phyloP scores from a whole-genome alignment of 2,113 vertebrate species.

The Gavia stellata region DNA sequence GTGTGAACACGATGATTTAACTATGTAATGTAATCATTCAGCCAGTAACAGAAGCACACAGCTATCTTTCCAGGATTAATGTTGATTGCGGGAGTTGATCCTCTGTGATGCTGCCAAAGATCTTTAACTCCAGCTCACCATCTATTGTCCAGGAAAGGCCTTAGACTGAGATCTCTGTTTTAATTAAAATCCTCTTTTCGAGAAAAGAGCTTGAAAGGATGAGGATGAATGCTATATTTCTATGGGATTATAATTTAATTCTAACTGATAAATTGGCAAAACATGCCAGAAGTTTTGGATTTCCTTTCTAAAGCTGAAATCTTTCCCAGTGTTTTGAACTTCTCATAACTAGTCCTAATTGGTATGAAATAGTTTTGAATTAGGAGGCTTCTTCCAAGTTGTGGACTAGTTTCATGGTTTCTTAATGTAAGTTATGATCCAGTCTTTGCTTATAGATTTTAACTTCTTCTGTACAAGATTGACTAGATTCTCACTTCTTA shows the following conservation, averaged over 20 bases:
- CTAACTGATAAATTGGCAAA: neutral
- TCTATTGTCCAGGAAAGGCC: neutral
- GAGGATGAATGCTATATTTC: neutral
- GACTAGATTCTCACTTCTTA: neutral
- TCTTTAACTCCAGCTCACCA: neutral
- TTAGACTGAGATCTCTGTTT: neutral
- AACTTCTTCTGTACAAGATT: neutral
- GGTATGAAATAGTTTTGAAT: neutral
- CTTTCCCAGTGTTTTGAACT: neutral
- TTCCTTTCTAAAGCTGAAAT: neutral
- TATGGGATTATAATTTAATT: neutral
- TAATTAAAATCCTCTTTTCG: neutral
- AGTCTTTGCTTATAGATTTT: neutral
- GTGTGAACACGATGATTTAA: neutral
- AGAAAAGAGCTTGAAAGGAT: neutral
- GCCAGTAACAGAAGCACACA: neutral
- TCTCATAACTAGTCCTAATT: neutral
- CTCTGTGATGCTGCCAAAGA: neutral
- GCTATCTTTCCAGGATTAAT: neutral
- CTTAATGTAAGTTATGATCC: neutral
- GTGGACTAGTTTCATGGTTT: neutral
- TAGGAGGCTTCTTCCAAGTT: neutral
- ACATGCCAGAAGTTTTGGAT: neutral
- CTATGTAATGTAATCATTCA: neutral
- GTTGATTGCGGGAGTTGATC: neutral